phyloP scores from a whole-genome alignment of 2,888 invertebrate species.

The Autographa pulchrina region DNA sequence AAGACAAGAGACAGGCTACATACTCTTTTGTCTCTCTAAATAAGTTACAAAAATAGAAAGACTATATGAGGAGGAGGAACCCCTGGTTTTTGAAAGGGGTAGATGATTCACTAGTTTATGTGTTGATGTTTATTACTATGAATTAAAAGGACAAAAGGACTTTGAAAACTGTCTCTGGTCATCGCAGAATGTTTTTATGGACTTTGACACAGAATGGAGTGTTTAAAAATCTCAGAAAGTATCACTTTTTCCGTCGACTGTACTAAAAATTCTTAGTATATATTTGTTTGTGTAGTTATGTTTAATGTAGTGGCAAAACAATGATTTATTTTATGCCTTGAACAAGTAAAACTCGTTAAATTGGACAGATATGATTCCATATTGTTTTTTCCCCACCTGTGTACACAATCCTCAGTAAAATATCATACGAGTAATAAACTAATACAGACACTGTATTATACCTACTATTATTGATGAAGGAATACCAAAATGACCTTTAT shows the following conservation, averaged over 20 bases:
- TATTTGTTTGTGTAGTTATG: background rate
- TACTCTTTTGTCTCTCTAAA: background rate
- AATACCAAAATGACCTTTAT: background rate
- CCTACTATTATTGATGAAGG: background rate
- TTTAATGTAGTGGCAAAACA: conserved; percentile 13
- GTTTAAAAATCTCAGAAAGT: background rate
- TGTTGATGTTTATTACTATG: too few species aligned
- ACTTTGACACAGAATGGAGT: conserved; percentile 24
- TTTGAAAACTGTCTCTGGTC: too few species aligned
- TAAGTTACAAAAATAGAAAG: too few species aligned
- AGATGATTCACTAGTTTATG: too few species aligned
- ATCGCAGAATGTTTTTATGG: background rate
- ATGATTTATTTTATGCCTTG: conserved; percentile 36
- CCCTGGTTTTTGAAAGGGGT: too few species aligned
- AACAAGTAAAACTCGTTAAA: conserved; percentile 16
- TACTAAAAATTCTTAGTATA: background rate
- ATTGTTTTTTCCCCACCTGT: background rate
- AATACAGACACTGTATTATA: background rate
- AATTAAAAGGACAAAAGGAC: too few species aligned
- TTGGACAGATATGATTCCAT: conserved; percentile 16
- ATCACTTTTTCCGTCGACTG: background rate
- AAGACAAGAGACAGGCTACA: background rate
- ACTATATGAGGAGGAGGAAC: too few species aligned
- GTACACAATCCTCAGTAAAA: background rate
- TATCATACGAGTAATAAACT: background rate